Percentiles rank a stretch among this genome's conserved stretches.
phyloP scores from a whole-genome alignment of 2,888 invertebrate species.

The Tineola bisselliella region DNA sequence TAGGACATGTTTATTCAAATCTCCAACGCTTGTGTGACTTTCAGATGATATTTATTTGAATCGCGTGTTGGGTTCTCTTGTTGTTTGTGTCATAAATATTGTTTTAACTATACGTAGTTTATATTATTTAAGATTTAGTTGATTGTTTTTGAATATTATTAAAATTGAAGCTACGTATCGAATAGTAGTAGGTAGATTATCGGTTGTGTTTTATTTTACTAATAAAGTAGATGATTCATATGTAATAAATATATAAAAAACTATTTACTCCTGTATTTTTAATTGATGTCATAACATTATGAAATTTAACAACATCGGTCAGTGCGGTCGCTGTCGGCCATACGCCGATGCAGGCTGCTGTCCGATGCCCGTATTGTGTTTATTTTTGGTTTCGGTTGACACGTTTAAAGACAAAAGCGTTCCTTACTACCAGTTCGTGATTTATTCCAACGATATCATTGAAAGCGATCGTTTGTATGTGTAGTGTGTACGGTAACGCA shows the following conservation, averaged over 20 bases:
- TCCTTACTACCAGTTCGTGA: constrained; percentile 36
- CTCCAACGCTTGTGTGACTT: constrained; percentile 25
- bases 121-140: too few species aligned
- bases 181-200: too few species aligned
- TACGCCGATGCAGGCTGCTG: neutral
- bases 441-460: constrained; percentile 45
- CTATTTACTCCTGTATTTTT: too few species aligned
- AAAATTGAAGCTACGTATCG: too few species aligned
- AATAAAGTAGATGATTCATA: too few species aligned
- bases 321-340: neutral
- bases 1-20: constrained; percentile 58
- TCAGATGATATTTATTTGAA: neutral
- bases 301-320: neutral
- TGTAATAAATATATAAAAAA: too few species aligned
- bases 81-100: neutral
- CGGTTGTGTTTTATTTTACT: too few species aligned
- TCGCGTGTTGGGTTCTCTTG: neutral
- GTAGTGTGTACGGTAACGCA: constrained; percentile 24
- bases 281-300: too few species aligned
- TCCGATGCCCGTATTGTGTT: neutral
- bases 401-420: neutral
- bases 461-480: constrained; percentile 23
- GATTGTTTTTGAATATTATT: too few species aligned
- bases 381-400: neutral
- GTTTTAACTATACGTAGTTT: too few species aligned